Base-by-base conservation (phyloP, 2,113 vertebrate genomes). In the Aplodontia rufa region DNA sequence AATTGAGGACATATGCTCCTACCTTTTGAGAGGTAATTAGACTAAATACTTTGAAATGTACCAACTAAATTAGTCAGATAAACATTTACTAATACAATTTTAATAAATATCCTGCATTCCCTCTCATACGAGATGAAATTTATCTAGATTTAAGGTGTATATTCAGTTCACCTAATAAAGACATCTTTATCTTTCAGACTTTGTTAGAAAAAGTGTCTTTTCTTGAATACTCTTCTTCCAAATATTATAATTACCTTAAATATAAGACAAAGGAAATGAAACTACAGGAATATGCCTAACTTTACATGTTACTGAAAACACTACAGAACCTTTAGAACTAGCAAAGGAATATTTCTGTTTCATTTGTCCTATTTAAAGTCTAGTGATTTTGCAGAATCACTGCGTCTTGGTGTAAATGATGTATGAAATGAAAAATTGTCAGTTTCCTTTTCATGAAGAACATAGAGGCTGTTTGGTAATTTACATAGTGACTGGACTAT, bases 341-440 rank as follows among this genome's bases (percentile, higher is more conserved):
- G 30, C 22, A 82, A 95, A 95, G 37, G 69, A 95, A 88, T 80
- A 1, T 76, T 55, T 79, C 24, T 45, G 40, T 91, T 88, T 94
- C n/a, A 81, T 87, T 40, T 95, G 45, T 2, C 37, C 24, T 86
- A 96, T 97, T 97, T 96, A 37, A 96, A 91, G 87, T 86, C 74
- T 80, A 94, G 11, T 6, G 51, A n/a, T 89, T 5, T 93, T 86
- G 62, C 42, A n/a, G 64, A 96, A 93, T 84, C 75, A 81, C 13
- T 90, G 62, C 24, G 88, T 90, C 53, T 49, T 45, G 79, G n/a
- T 24, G 37, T 64, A 92, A 97, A 96, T 96, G 91, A 92, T 89
- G 42, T 87, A 96, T 93, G n/a, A 93, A 97, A 91, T 94, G 80
- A 93, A 97, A 90, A 2, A 16, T 62, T 28, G 79, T 78, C 45